Conservation (phyloP, 2,113 vertebrate species). For the Crotalus horridus region DNA sequence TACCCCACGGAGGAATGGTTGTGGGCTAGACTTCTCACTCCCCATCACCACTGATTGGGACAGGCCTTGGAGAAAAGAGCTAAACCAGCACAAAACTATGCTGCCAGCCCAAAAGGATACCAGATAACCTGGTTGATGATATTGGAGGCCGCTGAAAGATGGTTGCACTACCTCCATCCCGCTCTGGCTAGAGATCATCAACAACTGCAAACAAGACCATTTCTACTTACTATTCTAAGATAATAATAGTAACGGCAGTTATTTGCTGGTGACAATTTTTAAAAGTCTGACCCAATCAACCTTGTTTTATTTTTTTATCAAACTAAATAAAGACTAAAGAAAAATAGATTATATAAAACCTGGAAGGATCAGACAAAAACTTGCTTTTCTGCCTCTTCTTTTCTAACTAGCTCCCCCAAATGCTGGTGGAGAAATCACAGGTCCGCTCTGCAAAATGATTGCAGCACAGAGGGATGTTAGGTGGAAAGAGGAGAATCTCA, state of each 20-base stretch:
- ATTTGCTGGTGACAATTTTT: neutral
- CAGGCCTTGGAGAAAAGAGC: too few relatives aligned
- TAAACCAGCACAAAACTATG: neutral
- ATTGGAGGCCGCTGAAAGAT: neutral
- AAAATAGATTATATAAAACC: neutral
- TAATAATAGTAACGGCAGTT: neutral
- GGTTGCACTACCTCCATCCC: neutral
- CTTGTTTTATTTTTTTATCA: neutral
- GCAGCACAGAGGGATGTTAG: neutral
- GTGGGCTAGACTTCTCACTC: too few relatives aligned
- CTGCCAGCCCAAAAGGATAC: neutral
- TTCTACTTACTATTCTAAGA: neutral
- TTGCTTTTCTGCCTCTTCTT: neutral
- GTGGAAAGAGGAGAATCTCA: neutral
- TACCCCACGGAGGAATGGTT: too few relatives aligned
- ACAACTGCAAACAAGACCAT: neutral
- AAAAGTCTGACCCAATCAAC: neutral
- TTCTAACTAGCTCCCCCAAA: neutral
- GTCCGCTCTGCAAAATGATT: neutral
- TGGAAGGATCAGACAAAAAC: neutral
- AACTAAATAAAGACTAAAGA: neutral
- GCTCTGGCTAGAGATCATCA: neutral
- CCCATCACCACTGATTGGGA: too few relatives aligned
- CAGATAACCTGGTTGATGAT: neutral
- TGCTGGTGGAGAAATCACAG: too few relatives aligned